phyloP scores from a whole-genome alignment of 2,888 invertebrate genomes.

The Unio delphinus region DNA sequence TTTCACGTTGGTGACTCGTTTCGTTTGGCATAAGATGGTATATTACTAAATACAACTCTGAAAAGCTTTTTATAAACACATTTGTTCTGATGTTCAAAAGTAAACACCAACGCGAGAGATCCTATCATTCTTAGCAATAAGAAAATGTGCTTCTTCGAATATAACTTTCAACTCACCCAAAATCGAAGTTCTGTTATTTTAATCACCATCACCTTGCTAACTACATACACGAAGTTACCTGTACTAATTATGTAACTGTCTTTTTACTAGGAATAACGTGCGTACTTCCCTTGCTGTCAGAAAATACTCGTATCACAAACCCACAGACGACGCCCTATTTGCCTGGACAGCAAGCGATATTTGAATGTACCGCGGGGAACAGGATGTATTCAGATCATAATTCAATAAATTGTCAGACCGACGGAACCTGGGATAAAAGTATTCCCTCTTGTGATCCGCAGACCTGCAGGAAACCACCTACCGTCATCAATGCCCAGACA shows the following conservation, averaged over 20 bases:
- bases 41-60: too few species aligned
- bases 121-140: too few species aligned
- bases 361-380: constrained; percentile 51
- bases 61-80: too few species aligned
- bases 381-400: constrained; percentile 44
- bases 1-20: too few species aligned
- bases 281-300: constrained; percentile 45
- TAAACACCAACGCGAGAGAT: too few species aligned
- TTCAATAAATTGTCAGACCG: constrained; percentile 49
- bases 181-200: too few species aligned
- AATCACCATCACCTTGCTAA: too few species aligned
- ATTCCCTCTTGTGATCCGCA: constrained; percentile 59
- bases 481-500: constrained; percentile 56
- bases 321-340: constrained; percentile 23
- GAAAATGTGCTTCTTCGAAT: too few species aligned
- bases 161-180: too few species aligned
- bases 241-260: background rate
- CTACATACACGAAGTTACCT: too few species aligned
- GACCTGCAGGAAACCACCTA: constrained; percentile 50
- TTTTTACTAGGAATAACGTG: constrained; percentile 54
- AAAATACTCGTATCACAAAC: constrained; percentile 40
- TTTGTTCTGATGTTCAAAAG: too few species aligned
- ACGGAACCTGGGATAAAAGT: constrained; percentile 59
- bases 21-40: too few species aligned
- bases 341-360: constrained; percentile 35